Percentiles rank a stretch among this genome's conserved stretches.
phyloP scores from a whole-genome alignment of 2,113 vertebrate genomes.

The Scalopus aquaticus region DNA sequence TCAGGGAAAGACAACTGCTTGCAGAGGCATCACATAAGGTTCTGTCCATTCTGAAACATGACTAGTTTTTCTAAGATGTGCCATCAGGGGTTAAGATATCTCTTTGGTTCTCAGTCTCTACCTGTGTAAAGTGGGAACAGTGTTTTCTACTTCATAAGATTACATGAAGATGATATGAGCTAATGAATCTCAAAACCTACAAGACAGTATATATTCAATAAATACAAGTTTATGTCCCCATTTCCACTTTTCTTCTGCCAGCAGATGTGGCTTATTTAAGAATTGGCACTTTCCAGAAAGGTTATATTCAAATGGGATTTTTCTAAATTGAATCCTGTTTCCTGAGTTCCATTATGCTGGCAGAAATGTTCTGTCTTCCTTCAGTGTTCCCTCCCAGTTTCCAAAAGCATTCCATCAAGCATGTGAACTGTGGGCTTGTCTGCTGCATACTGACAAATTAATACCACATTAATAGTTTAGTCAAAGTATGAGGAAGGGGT shows the following conservation, averaged over 20 bases:
- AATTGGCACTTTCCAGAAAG: conserved; percentile 10
- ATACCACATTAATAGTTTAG: background rate
- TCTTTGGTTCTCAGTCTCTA: background rate
- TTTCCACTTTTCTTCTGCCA: conserved; percentile 26
- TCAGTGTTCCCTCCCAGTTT: conserved; percentile 3
- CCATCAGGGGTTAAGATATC: background rate
- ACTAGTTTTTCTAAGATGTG: background rate
- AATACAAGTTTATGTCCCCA: background rate
- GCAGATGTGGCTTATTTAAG: conserved; percentile 51
- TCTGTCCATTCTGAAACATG: background rate
- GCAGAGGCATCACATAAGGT: conserved; percentile 88
- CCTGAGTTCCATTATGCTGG: conserved; percentile 8
- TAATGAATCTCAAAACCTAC: background rate
- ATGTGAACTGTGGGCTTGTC: conserved; percentile 3
- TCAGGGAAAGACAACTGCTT: conserved; percentile 89
- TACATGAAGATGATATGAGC: background rate
- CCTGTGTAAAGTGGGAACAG: background rate
- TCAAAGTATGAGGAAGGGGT: background rate
- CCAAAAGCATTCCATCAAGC: conserved; percentile 4
- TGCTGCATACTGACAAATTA: background rate
- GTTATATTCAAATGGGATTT: conserved; percentile 33
- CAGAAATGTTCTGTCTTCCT: conserved; percentile 29
- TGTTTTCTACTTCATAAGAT: background rate
- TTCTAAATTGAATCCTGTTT: conserved; percentile 31
- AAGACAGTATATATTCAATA: conserved; percentile 39